These are phyloP conservation scores for Psilopsiagon aurifrons DNA, from an alignment of 2,113 vertebrate species.

Conservation along the genomic window DNA sequence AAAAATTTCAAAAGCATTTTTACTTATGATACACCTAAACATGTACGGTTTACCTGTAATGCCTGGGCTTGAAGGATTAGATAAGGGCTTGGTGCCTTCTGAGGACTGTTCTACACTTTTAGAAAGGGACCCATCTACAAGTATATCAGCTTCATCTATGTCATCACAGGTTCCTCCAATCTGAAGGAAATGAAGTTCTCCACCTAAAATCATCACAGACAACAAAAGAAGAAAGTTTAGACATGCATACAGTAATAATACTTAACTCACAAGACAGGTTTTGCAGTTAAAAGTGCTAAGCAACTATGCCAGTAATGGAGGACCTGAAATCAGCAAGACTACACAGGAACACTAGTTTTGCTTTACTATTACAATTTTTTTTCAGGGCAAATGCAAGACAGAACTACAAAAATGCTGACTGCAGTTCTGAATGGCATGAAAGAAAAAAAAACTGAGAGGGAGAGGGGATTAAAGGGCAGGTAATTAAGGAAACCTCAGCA, in stretches of 20 bases:
- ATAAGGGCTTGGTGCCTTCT: slow-evolving; percentile 91
- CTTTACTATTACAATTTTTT: not conserved
- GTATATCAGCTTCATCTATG: slow-evolving; percentile 95
- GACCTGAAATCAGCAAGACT: not conserved
- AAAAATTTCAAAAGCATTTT: not conserved
- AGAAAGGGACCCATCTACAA: slow-evolving; percentile 94
- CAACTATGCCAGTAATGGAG: not conserved
- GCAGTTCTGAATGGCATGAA: not conserved
- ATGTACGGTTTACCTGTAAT: slow-evolving; percentile 84
- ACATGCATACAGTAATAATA: not conserved
- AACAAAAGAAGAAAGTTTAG: not conserved
- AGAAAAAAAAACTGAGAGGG: accelerated
- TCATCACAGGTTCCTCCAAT: slow-evolving; percentile 98
- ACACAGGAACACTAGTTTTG: not conserved
- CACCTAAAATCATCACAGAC: slow-evolving; percentile 78
- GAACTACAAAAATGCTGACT: not conserved
- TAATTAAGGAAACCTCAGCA: not conserved
- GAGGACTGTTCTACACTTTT: slow-evolving; percentile 91
- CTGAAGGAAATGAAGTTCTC: slow-evolving; percentile 99
- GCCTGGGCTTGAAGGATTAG: slow-evolving; percentile 96
- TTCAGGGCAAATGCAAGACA: not conserved
- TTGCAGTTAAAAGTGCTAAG: not conserved
- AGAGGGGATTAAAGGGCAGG: not conserved
- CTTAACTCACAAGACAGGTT: not conserved
- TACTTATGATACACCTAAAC: not conserved